These are phyloP conservation scores for Calidris pugnax DNA, from an alignment of 2,113 vertebrate species.

Conservation along the genomic window DNA sequence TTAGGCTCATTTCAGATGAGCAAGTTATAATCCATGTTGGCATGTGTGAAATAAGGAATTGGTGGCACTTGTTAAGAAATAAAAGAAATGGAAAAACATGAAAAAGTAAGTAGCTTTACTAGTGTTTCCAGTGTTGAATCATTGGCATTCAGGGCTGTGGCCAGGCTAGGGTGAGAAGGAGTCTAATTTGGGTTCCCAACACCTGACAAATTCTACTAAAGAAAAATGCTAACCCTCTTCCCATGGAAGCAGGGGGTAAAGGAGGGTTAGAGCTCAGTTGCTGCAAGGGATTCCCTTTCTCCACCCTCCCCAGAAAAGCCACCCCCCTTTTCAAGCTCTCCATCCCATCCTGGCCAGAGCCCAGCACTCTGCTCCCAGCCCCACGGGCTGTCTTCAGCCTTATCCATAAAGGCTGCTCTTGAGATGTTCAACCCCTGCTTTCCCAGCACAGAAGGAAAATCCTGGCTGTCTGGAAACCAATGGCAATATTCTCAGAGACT, in stretches of 20 bases:
- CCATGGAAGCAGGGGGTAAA: background rate
- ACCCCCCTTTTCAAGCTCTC: background rate
- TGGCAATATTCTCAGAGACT: background rate
- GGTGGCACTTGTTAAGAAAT: background rate
- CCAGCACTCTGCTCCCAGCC: background rate
- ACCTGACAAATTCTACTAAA: background rate
- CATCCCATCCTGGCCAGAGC: background rate
- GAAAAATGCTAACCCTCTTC: background rate
- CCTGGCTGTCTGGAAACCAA: background rate
- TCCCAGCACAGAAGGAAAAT: background rate
- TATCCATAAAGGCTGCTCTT: background rate
- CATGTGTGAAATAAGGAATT: background rate
- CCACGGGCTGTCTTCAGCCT: accelerated
- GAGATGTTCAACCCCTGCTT: background rate
- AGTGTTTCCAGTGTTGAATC: constrained; percentile 7
- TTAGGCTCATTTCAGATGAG: background rate
- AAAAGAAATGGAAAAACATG: background rate
- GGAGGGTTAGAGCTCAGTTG: background rate
- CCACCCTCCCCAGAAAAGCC: background rate
- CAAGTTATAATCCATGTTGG: background rate
- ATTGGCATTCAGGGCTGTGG: background rate
- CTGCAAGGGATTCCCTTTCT: background rate
- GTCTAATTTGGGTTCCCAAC: background rate
- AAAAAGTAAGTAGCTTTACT: constrained; percentile 1
- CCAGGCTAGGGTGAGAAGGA: background rate